Evolutionary conservation across 2,113 vertebrate genomes (phyloP).

Genomic region (Aplodontia rufa): DNA sequence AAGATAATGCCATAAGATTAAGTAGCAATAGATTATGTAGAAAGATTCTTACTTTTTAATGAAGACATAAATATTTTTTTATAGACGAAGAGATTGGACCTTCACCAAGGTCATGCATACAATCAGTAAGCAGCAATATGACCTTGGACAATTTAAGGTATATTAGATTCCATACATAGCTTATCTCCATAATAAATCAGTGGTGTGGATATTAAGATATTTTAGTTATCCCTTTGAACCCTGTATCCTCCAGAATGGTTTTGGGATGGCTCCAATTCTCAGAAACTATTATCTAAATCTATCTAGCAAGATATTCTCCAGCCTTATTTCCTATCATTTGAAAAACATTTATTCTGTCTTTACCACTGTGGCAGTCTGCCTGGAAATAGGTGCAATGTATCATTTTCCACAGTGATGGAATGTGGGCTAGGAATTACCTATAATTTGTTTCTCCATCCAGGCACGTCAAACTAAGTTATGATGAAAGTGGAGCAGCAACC

Average conservation of each 20-base stretch:
- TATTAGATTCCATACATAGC: background rate
- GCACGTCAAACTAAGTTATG: conserved; percentile 84
- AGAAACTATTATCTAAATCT: conserved; percentile 64
- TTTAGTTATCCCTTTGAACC: background rate
- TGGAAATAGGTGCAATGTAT: conserved; percentile 67
- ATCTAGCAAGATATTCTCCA: conserved; percentile 69
- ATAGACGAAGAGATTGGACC: background rate
- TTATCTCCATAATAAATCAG: conserved; percentile 27
- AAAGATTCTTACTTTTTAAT: background rate
- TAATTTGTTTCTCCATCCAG: conserved; percentile 85
- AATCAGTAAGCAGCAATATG: background rate
- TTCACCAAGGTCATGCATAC: conserved; percentile 8
- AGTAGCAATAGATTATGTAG: background rate
- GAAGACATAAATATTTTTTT: background rate
- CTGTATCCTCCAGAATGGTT: background rate
- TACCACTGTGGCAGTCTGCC: conserved; percentile 69
- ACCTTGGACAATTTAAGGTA: background rate
- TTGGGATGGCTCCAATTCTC: conserved; percentile 38
- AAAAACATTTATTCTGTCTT: conserved; percentile 80
- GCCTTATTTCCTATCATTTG: conserved; percentile 74
- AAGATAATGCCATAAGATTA: background rate
- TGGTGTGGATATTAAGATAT: background rate
- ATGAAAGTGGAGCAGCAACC: conserved; percentile 73
- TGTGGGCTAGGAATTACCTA: conserved; percentile 72
- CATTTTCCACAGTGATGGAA: conserved; percentile 76